Conservation (phyloP, 1,140 invertebrate genomes). For the Eurytemora carolleeae region DNA sequence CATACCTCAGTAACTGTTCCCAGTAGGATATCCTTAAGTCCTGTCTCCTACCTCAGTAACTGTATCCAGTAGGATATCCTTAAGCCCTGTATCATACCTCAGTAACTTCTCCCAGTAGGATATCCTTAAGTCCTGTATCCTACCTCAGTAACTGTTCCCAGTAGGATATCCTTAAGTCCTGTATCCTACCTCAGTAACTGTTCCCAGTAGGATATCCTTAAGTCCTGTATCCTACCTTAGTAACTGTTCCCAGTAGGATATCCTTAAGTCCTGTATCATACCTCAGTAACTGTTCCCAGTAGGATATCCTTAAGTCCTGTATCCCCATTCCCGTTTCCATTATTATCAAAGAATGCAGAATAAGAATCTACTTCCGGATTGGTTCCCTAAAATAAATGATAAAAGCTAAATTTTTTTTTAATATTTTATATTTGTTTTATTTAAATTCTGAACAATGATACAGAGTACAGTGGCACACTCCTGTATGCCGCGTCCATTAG, state of each 20-base stretch:
- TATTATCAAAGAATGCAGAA: not conserved
- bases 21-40: not conserved
- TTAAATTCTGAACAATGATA: too few species aligned
- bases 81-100: too few species aligned
- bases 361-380: not conserved
- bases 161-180: not conserved
- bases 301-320: not conserved
- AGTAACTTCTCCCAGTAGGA: not conserved
- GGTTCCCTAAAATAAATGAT: not conserved
- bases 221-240: not conserved
- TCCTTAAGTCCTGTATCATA: not conserved
- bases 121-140: not conserved
- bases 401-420: not conserved
- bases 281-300: not conserved
- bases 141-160: not conserved
- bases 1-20: not conserved
- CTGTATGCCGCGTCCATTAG: too few species aligned
- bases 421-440: not conserved
- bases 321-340: not conserved
- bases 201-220: not conserved
- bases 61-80: too few species aligned
- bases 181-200: not conserved
- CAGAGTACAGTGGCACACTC: too few species aligned
- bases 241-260: too few species aligned
- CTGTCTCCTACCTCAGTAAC: too few species aligned